A percentile compares a stretch with the other conserved stretches of the same genome.
Evolutionary conservation across 2,888 invertebrate species (phyloP).

Genomic region (Coleophora deauratella): DNA sequence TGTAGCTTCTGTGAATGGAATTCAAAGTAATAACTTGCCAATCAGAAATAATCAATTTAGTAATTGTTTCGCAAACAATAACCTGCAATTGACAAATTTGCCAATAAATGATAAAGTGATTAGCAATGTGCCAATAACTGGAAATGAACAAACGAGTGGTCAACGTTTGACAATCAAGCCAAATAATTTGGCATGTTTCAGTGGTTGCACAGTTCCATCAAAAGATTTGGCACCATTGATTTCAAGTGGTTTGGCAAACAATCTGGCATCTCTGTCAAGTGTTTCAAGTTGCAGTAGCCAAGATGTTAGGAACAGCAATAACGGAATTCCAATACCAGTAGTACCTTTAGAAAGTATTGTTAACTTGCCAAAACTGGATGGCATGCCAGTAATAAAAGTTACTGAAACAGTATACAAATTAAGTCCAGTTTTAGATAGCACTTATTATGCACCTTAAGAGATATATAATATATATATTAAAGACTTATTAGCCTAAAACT

Average conservation of each 20-base stretch:
- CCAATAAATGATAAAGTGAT: constrained; percentile 15
- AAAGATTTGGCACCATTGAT: constrained; percentile 3
- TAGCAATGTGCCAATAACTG: constrained; percentile 4
- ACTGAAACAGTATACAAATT: constrained; percentile 30
- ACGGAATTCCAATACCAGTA: background rate
- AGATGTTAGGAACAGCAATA: too few species aligned
- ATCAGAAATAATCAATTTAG: background rate
- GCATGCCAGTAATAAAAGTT: constrained; percentile 33
- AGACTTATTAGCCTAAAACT: too few species aligned
- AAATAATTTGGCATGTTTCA: constrained; percentile 7
- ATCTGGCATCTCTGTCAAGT: too few species aligned
- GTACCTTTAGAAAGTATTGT: constrained; percentile 10
- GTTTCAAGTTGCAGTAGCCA: too few species aligned
- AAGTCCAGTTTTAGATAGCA: constrained; percentile 11
- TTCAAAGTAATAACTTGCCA: background rate
- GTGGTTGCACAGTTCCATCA: too few species aligned
- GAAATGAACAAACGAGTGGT: background rate
- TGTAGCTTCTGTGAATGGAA: background rate
- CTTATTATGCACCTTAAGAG: background rate
- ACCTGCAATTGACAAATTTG: constrained; percentile 1
- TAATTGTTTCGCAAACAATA: too few species aligned
- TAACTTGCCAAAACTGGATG: constrained; percentile 30
- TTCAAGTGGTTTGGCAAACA: constrained; percentile 1
- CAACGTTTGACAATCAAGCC: constrained; percentile 3
- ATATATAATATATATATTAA: too few species aligned